Evolutionary conservation across 64 coral and sea anemone genomes (phyloP), one percentile per base, ranked within the genome.

Genomic region (Montipora foliosa): DNA sequence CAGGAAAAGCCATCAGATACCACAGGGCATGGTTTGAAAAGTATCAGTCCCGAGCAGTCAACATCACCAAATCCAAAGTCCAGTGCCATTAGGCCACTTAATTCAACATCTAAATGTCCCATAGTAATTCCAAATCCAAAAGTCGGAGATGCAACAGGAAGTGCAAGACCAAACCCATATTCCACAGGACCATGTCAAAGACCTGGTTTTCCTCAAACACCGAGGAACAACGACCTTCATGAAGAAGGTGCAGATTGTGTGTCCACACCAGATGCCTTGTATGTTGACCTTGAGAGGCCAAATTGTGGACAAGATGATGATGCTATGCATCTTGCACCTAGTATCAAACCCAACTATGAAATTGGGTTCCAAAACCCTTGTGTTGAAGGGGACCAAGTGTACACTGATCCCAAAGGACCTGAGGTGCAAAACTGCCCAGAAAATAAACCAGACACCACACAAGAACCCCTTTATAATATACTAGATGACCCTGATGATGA

Each of bases 381-480:
- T 74, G 70, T 6, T 10, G 9, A 29, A 29, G 22, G 9, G 6
- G 71, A 74, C 71, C 71, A 4, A 19, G 37, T 77, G 45, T 77
- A 77, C 14, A 47, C 15, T 77, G 75, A 45, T 14, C 75, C 1
- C 4, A 37, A 77, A 5, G 75, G 75, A 3, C 75, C 75, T 14
- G 37, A 77, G 4, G 10, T 37, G 5, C 75, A 47, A 8, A 45
- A 47, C 5, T 1, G 9, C 12, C 12, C 11, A 2, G 44, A 47
- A 45, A 13, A 2, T 45, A 37, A 44, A 77, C 29, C 44, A 13
- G 8, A 16, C 44, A 47, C 7, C 3, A 5, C 44, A 48, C 37
- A 77, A 13, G 75, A 77, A 69, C 60, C 81, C 17, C 61, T 84
- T 9, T 84, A 84, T 7, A 86, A 86, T 72, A 66, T 51, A 2